Conservation (phyloP, 2,888 invertebrate species). For the Meghimatium bilineatum region DNA sequence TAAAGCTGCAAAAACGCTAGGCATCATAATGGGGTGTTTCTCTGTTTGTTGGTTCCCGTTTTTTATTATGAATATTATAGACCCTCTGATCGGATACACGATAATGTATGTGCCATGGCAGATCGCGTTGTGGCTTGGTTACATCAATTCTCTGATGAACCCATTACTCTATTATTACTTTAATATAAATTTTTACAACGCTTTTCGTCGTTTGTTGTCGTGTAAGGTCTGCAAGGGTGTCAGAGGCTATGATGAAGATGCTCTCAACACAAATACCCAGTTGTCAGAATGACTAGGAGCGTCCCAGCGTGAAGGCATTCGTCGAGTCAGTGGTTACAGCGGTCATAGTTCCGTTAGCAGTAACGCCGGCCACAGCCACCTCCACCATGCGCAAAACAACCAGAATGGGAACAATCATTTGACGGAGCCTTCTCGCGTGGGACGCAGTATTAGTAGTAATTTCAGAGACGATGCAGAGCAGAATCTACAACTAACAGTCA, state of each 20-base stretch:
- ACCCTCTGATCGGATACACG: slow-evolving; percentile 70
- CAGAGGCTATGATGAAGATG: slow-evolving; percentile 66
- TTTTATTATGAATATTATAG: slow-evolving; percentile 72
- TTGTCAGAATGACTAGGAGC: slow-evolving; percentile 59
- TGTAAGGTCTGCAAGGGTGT: slow-evolving; percentile 67
- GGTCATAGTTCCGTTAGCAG: slow-evolving; percentile 38
- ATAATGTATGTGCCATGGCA: slow-evolving; percentile 69
- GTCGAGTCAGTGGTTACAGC: slow-evolving; percentile 34
- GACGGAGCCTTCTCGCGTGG: slow-evolving; percentile 37
- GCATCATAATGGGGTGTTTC: slow-evolving; percentile 74
- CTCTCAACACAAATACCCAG: slow-evolving; percentile 54
- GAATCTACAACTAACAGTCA: slow-evolving; percentile 34
- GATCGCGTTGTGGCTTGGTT: slow-evolving; percentile 72
- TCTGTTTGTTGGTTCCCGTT: slow-evolving; percentile 74
- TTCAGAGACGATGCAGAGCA: slow-evolving; percentile 21
- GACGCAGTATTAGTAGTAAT: slow-evolving; percentile 43
- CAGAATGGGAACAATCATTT: slow-evolving; percentile 25
- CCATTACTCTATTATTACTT: slow-evolving; percentile 83
- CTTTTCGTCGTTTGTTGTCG: slow-evolving; percentile 65
- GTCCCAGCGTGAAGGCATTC: slow-evolving; percentile 51
- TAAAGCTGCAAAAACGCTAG: slow-evolving; percentile 73
- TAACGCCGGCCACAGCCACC: slow-evolving; percentile 19
- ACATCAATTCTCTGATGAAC: slow-evolving; percentile 80
- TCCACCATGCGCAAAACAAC: slow-evolving; percentile 41
- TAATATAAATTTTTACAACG: slow-evolving; percentile 78